These are phyloP conservation scores for Chymomyza amoena DNA, from an alignment of 2,888 invertebrate species.

Conservation along the genomic window DNA sequence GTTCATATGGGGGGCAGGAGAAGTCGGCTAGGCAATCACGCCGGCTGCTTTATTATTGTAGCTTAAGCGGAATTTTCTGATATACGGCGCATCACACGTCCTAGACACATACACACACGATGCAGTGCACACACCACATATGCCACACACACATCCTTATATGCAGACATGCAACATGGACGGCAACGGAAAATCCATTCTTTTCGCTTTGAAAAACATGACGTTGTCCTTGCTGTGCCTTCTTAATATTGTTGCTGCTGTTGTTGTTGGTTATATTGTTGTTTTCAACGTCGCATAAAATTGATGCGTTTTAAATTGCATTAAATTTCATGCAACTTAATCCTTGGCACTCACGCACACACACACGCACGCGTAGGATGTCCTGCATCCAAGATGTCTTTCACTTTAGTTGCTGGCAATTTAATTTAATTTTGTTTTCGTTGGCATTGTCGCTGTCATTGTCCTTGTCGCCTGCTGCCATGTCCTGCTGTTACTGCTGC, in stretches of 20 bases:
- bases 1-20: neutral
- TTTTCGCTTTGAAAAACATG: constrained; percentile 28
- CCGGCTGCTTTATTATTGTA: constrained; percentile 46
- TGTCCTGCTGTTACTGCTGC: constrained; percentile 9
- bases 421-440: constrained; percentile 48
- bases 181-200: constrained; percentile 34
- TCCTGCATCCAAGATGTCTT: neutral
- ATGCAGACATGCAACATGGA: constrained; percentile 1
- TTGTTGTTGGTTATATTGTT: constrained; percentile 2
- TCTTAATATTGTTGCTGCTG: neutral
- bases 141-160: neutral
- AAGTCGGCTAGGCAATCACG: neutral
- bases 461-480: constrained; percentile 27
- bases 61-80: constrained; percentile 47
- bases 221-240: constrained; percentile 16
- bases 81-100: neutral
- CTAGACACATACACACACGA: neutral
- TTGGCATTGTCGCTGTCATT: constrained; percentile 20
- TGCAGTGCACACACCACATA: neutral
- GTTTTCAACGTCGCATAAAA: constrained; percentile 30
- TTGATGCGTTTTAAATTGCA: constrained; percentile 58
- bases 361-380: constrained; percentile 21
- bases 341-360: constrained; percentile 34
- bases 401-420: constrained; percentile 28
- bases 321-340: constrained; percentile 51